A percentile compares a stretch with the other conserved stretches of the same genome.
These are phyloP conservation scores for Homarus gammarus DNA, from an alignment of 2,888 invertebrate genomes.

Conservation along the genomic window DNA sequence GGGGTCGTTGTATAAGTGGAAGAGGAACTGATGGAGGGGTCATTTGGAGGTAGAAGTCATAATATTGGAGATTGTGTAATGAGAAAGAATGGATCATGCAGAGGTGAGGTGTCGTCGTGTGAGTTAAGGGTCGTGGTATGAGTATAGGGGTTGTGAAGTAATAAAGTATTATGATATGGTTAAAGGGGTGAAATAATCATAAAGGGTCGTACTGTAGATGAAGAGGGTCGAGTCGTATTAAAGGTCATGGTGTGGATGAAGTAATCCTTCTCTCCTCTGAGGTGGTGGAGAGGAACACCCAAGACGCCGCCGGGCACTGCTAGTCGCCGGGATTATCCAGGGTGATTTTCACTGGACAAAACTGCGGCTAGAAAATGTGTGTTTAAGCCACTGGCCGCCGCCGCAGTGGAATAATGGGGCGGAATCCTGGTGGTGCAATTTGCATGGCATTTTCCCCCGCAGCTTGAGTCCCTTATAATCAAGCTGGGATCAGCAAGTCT, in stretches of 20 bases:
- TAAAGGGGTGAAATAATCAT: neutral
- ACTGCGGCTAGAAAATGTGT: slow-evolving; percentile 21
- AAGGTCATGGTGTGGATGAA: neutral
- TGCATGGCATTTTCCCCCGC: slow-evolving; percentile 54
- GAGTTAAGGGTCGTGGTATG: too few relatives aligned
- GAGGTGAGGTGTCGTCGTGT: too few relatives aligned
- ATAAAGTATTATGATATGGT: too few relatives aligned
- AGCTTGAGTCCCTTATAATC: slow-evolving; percentile 48
- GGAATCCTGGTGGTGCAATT: slow-evolving; percentile 21
- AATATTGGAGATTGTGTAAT: too few relatives aligned
- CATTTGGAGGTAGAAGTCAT: too few relatives aligned
- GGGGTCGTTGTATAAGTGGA: too few relatives aligned
- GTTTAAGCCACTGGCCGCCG: slow-evolving; percentile 5
- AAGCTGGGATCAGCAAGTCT: slow-evolving; percentile 30
- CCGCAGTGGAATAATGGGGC: slow-evolving; percentile 9
- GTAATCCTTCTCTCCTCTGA: too few relatives aligned
- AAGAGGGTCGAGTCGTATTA: neutral
- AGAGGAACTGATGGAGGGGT: too few relatives aligned
- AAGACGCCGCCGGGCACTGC: neutral
- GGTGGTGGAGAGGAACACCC: neutral
- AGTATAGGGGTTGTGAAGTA: too few relatives aligned
- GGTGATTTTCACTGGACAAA: neutral
- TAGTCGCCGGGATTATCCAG: neutral
- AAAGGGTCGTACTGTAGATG: neutral
- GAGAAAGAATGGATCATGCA: too few relatives aligned